phyloP scores from a whole-genome alignment of 2,888 invertebrate genomes.

The Syrista parreyssii region DNA sequence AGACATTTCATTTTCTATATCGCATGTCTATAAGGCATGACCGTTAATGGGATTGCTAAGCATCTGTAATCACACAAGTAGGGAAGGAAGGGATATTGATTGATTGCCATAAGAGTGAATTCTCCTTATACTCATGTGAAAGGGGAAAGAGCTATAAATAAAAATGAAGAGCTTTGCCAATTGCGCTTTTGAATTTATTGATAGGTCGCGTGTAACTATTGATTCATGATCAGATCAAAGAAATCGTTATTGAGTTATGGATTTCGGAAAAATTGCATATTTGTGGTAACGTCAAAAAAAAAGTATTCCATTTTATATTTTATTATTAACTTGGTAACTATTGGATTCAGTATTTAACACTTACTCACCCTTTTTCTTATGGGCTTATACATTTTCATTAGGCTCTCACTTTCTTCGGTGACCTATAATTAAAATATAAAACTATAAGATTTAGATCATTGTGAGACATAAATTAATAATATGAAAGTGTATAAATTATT shows the following conservation, averaged over 20 bases:
- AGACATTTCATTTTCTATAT: neutral
- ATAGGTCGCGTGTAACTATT: neutral
- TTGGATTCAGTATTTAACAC: neutral
- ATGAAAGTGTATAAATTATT: neutral
- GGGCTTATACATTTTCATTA: conserved; percentile 33
- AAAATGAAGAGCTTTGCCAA: neutral
- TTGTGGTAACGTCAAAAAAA: neutral
- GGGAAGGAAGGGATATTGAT: neutral
- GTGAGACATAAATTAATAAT: neutral
- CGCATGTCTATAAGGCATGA: conserved; percentile 22
- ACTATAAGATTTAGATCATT: neutral
- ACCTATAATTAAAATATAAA: conserved; percentile 28
- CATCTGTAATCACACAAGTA: conserved; percentile 14
- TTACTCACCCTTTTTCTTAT: conserved; percentile 51
- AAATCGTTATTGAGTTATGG: neutral
- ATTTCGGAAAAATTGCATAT: neutral
- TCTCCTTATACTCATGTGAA: neutral
- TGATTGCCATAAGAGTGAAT: neutral
- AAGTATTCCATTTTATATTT: neutral
- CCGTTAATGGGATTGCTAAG: conserved; percentile 15
- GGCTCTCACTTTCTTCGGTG: conserved; percentile 27
- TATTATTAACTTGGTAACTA: neutral
- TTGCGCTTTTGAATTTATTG: neutral
- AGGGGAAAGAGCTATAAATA: neutral
- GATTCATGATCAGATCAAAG: neutral